phyloP scores from a whole-genome alignment of 2,113 vertebrate genomes.

The Gymnorhina tibicen region DNA sequence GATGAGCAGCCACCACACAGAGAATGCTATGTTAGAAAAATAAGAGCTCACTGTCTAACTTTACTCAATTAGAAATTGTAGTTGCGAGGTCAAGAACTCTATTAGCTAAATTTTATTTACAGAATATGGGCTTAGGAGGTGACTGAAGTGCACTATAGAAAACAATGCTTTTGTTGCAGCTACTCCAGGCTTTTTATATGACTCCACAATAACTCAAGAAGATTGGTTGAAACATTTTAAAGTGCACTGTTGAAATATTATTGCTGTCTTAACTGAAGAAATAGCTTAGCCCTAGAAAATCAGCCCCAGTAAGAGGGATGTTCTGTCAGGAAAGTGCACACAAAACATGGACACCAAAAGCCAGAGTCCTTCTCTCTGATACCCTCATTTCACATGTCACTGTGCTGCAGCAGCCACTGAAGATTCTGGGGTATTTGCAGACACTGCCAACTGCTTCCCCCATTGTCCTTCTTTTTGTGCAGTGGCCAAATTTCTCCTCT shows the following conservation, averaged over 20 bases:
- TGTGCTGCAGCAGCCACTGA: background rate
- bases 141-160: background rate
- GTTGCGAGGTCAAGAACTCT: background rate
- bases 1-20: background rate
- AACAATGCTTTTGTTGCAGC: background rate
- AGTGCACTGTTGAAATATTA: background rate
- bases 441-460: background rate
- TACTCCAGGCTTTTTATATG: background rate
- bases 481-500: background rate
- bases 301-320: background rate
- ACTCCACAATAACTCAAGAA: background rate
- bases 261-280: background rate
- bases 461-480: background rate
- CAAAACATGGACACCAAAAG: background rate
- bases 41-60: background rate
- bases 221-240: background rate
- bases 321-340: background rate
- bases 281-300: background rate
- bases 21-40: background rate
- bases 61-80: slow-evolving; percentile 4
- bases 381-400: background rate
- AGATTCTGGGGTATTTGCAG: background rate
- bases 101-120: background rate
- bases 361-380: background rate
- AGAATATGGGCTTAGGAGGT: background rate